phyloP scores from a whole-genome alignment of 2,888 invertebrate genomes.

The Thysanoteuthis rhombus region DNA sequence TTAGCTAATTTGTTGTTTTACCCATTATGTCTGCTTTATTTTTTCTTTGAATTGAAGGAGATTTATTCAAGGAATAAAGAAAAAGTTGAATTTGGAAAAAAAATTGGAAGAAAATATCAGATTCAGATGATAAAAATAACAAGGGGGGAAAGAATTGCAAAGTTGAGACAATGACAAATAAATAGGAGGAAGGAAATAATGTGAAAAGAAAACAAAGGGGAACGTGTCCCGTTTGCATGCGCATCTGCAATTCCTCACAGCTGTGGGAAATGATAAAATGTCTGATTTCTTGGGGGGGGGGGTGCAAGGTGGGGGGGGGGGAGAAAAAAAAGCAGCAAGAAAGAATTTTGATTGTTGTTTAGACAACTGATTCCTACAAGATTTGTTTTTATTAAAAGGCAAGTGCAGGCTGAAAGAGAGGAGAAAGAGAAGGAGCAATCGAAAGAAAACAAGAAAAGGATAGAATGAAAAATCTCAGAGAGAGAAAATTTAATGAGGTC shows the following conservation, averaged over 20 bases:
- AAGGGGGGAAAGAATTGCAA: not conserved
- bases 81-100: not conserved
- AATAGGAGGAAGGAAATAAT: not conserved
- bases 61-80: not conserved
- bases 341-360: conserved; percentile 12
- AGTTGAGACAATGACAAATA: not conserved
- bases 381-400: not conserved
- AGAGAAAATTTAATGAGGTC: not conserved
- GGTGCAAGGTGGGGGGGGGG: not conserved
- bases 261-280: not conserved
- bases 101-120: not conserved
- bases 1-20: not conserved
- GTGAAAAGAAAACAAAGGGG: not conserved
- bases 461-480: not conserved
- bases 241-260: not conserved
- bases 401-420: not conserved
- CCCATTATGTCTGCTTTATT: not conserved
- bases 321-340: not conserved
- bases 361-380: not conserved
- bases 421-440: not conserved
- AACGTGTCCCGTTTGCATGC: not conserved
- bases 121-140: not conserved
- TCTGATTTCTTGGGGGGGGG: not conserved
- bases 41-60: not conserved
- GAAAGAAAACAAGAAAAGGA: not conserved